Evolutionary conservation across 2,888 invertebrate genomes (phyloP), one percentile per base, ranked within the genome.

Genomic region (Ligdia adustata): DNA sequence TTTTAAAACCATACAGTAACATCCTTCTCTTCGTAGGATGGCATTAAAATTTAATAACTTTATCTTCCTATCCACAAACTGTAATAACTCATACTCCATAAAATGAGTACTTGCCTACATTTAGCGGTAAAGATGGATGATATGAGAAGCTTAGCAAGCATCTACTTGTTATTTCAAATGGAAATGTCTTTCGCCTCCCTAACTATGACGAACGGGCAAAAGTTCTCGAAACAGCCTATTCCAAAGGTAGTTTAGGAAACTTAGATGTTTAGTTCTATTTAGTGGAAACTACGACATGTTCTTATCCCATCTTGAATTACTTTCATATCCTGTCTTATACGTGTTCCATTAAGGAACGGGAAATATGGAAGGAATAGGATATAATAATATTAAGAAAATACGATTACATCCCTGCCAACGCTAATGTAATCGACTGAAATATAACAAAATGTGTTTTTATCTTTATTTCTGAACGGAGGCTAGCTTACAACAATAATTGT

Each of bases 291-390:
- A 24, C 38, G 48, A 42, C 37, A 42, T 42, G 48, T 49, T 49
- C 42, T 49, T 49, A 49, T 42, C 42, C 42, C 48, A 13, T 33
- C 38, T 38, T 16, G 38, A 49, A 43, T 49, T 43, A 49, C 42
- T 49, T 43, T 26, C 48, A 39, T 49, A 49, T 49, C 48, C 48
- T 42, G 48, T 49, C 48, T 49, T 49, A 34, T 49, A 49, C 48
- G 48, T 49, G 48, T 49, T 42, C 48, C 48, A 49, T 49, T 43
- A 49, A 31, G 37, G 27, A 33, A 34, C 22, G 38, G 48, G 48
- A 49, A 49, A 42, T 49, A 42, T 49, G 48, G 42, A 48, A 29
- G 27, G 33, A 49, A 49, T 49, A 32, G 27, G 38, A 48, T 38
- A 42, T 42, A 42, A 42, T 48, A 49, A 38, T 49, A 43, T 49